A percentile compares a stretch with the other conserved stretches of the same genome.
Conservation (phyloP, 2,113 vertebrate species). For the Pungitius pungitius region DNA sequence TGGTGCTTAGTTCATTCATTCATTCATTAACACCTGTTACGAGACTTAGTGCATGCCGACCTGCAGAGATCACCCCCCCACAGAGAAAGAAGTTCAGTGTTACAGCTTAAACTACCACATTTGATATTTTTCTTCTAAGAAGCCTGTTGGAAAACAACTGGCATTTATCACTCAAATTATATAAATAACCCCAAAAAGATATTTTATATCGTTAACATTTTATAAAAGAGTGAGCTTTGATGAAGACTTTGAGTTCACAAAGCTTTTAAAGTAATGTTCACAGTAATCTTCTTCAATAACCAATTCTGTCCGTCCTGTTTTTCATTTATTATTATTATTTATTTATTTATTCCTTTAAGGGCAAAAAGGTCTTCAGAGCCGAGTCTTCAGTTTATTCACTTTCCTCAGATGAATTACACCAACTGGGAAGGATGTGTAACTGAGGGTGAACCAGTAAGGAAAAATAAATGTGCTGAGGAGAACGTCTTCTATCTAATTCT, state of each 20-base stretch:
- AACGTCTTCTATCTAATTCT: neutral
- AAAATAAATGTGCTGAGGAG: slow-evolving; percentile 3
- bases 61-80: slow-evolving; percentile 7
- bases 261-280: slow-evolving; percentile 9
- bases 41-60: neutral
- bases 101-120: neutral
- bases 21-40: slow-evolving; percentile 35
- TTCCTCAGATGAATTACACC: slow-evolving; percentile 19
- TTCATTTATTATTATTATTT: slow-evolving; percentile 1
- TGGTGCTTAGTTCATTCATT: slow-evolving; percentile 14
- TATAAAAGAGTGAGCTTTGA: neutral
- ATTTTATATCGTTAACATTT: neutral
- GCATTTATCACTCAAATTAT: neutral
- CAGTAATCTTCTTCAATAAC: neutral
- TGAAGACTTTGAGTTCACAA: neutral
- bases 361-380: neutral
- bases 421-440: slow-evolving; percentile 3
- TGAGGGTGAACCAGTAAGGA: slow-evolving; percentile 2
- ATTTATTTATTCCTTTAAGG: neutral
- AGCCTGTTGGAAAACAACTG: neutral
- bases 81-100: neutral
- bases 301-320: slow-evolving; percentile 10
- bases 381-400: slow-evolving; percentile 26
- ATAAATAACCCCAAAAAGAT: neutral
- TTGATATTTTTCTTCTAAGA: neutral